Base-by-base conservation (phyloP, 64 coral and sea anemone species). In the Anthopleura sola region DNA sequence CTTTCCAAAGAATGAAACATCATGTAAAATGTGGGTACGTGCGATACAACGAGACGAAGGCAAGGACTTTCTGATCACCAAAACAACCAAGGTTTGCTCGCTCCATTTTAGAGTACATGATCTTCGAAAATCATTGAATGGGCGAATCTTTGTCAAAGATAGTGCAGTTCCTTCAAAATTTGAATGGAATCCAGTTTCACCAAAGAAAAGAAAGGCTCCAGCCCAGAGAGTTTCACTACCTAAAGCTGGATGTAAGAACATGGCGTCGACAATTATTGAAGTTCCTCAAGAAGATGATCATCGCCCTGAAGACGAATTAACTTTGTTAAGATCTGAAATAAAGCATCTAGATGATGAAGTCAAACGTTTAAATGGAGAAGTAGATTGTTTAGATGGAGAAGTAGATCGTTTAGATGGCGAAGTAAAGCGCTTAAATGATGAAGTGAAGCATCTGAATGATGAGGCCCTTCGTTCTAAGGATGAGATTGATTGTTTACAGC, bases 41-140 rank as follows among this genome's bases (percentile, higher is more conserved):
- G 90, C 85, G 3, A 86, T 87, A 86, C 66, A 66, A 2, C 78
- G 90, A 77, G 85, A 87, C 36, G 90, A 83, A 51, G 79, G 90
- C 29, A 87, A 74, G 24, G 20, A 91, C 55, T 91, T 81, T 40
- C 56, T 79, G 29, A 81, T 91, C 40, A 56, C 54, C 46, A 57
- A 86, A 46, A 49, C 28, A 17, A 87, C 78, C 7, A 60, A 86
- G 37, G 79, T 87, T 23, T 86, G 90, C 55, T 91, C 76, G 60
- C 77, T 78, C 71, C 85, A 91, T 36, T 91, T 91, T 69, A 38
- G 36, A 37, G 48, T 17, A 51, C 39, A 31, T 18, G 88, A 78
- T 85, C 68, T 85, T 38, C n/a, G n/a, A n/a, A n/a, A n/a, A n/a
- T n/a, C n/a, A n/a, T n/a, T n/a, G n/a, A n/a, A n/a, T n/a, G n/a